Percentiles rank a stretch among this genome's conserved stretches.
Evolutionary conservation across 1,140 invertebrate species (phyloP).

Genomic region (Campoletis sonorensis): DNA sequence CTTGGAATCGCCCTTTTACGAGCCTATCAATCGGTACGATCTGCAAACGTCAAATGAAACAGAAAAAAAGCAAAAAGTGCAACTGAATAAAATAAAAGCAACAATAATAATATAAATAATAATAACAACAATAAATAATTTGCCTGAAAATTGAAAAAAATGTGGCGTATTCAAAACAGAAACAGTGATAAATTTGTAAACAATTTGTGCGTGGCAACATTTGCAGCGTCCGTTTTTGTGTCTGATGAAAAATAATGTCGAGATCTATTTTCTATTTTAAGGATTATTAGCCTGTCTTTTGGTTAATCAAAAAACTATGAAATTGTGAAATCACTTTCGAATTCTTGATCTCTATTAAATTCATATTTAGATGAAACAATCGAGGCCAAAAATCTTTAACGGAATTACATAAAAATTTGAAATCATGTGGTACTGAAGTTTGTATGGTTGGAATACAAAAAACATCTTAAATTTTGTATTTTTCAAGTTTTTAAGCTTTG

Average conservation of each 20-base stretch:
- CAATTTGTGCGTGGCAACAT: background rate
- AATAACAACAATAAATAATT: slow-evolving; percentile 50
- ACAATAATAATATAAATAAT: slow-evolving; percentile 43
- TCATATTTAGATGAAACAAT: too few species aligned
- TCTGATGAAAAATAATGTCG: background rate
- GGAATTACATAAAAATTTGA: too few species aligned
- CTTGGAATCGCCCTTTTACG: slow-evolving; percentile 97
- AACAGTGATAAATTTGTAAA: slow-evolving; percentile 37
- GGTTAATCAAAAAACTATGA: too few species aligned
- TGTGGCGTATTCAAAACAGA: slow-evolving; percentile 46
- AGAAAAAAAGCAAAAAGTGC: slow-evolving; percentile 74
- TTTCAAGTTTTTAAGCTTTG: too few species aligned
- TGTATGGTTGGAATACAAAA: too few species aligned
- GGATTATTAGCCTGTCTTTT: background rate
- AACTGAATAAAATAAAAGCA: slow-evolving; percentile 49
- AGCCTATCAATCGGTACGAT: slow-evolving; percentile 92
- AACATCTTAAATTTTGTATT: too few species aligned
- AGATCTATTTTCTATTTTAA: background rate
- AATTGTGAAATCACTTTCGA: too few species aligned
- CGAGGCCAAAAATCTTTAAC: too few species aligned
- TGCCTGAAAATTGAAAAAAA: slow-evolving; percentile 51
- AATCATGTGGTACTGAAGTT: too few species aligned
- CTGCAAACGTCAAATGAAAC: slow-evolving; percentile 78
- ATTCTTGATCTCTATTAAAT: too few species aligned
- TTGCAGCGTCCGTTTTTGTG: background rate